Conservation (phyloP, 2,113 vertebrate species). For the Rhynchomys soricoides region DNA sequence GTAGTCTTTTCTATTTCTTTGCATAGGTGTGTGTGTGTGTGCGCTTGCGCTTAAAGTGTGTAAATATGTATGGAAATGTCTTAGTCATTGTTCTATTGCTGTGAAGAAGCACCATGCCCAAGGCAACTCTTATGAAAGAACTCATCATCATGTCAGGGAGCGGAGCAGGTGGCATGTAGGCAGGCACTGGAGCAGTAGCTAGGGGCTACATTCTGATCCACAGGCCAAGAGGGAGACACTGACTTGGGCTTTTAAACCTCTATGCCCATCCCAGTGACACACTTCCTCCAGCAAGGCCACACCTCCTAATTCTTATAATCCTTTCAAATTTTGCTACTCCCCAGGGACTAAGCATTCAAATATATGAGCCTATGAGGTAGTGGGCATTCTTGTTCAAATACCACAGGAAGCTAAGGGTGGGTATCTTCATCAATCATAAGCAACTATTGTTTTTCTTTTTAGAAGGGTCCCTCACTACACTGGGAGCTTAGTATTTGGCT, state of each 20-base stretch:
- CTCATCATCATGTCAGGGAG: fast-evolving
- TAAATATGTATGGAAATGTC: background rate
- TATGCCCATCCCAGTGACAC: background rate
- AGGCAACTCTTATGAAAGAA: background rate
- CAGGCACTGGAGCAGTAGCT: background rate
- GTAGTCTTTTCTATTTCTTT: background rate
- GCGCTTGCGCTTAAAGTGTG: no score
- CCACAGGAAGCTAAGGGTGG: background rate
- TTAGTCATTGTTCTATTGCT: background rate
- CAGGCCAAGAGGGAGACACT: background rate
- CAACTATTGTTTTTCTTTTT: background rate
- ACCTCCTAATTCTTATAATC: background rate
- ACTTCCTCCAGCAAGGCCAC: background rate
- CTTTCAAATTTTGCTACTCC: background rate
- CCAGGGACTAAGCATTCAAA: background rate
- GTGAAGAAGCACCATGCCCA: no score
- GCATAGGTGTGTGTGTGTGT: background rate
- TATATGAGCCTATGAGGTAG: background rate
- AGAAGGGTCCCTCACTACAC: no score
- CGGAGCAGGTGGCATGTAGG: background rate
- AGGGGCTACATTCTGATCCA: background rate
- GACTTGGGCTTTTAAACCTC: background rate
- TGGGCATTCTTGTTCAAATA: background rate
- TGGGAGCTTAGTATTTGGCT: background rate
- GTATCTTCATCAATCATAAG: background rate